Evolutionary conservation across 2,888 invertebrate species (phyloP).

Genomic region (Metalampra italica): DNA sequence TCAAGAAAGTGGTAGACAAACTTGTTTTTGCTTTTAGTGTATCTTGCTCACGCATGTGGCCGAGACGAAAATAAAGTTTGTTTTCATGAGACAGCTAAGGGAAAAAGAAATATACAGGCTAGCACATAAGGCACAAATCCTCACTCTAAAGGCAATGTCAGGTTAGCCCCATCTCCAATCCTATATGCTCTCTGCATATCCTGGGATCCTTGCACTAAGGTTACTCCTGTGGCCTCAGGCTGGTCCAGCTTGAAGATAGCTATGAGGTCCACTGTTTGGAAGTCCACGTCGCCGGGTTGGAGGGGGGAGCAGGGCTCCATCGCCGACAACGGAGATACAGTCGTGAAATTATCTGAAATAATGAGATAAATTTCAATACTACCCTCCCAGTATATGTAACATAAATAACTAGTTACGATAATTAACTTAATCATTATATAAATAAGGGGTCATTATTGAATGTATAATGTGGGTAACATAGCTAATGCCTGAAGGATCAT

Average conservation of each 20-base stretch:
- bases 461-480: too few species aligned
- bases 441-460: too few species aligned
- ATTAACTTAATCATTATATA: too few species aligned
- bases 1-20: too few species aligned
- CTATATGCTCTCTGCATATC: slow-evolving; percentile 89
- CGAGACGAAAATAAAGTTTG: too few species aligned
- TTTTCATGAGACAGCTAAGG: too few species aligned
- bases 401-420: too few species aligned
- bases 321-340: slow-evolving; percentile 29
- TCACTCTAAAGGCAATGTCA: slow-evolving; percentile 85
- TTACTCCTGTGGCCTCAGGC: slow-evolving; percentile 81
- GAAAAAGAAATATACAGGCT: too few species aligned
- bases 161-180: slow-evolving; percentile 84
- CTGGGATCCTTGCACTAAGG: slow-evolving; percentile 85
- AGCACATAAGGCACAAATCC: not conserved
- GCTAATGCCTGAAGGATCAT: too few species aligned
- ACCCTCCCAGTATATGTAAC: too few species aligned
- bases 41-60: too few species aligned
- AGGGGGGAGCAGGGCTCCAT: slow-evolving; percentile 45
- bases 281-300: slow-evolving; percentile 85
- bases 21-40: too few species aligned
- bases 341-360: slow-evolving; percentile 40
- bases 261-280: slow-evolving; percentile 90
- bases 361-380: not conserved
- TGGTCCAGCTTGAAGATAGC: slow-evolving; percentile 86